phyloP scores from a whole-genome alignment of 1,140 invertebrate species.

The Meloidogyne exigua region DNA sequence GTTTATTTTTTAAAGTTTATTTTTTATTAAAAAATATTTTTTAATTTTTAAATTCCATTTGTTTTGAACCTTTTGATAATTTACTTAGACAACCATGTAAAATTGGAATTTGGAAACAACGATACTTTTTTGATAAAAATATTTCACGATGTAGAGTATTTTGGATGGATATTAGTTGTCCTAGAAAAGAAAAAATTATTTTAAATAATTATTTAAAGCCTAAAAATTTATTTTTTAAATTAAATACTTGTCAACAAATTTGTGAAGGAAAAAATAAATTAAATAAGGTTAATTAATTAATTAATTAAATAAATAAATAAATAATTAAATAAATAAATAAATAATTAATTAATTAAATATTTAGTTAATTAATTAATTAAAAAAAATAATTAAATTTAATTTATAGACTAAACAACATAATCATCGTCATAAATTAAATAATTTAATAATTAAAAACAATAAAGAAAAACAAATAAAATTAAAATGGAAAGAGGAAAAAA shows the following conservation, averaged over 20 bases:
- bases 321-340: too few species aligned
- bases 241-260: background rate
- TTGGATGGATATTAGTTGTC: conserved; percentile 41
- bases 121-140: conserved; percentile 36
- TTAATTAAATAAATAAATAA: too few species aligned
- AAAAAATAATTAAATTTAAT: too few species aligned
- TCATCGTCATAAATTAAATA: too few species aligned
- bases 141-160: conserved; percentile 25
- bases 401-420: too few species aligned
- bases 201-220: background rate
- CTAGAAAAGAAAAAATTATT: background rate
- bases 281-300: too few species aligned
- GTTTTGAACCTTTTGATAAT: conserved; percentile 51
- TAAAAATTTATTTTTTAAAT: conserved; percentile 3
- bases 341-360: too few species aligned
- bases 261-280: background rate
- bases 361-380: too few species aligned
- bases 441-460: too few species aligned
- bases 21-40: background rate
- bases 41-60: conserved; percentile 15
- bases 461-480: background rate
- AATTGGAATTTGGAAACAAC: conserved; percentile 30
- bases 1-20: too few species aligned
- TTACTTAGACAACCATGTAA: conserved; percentile 29
- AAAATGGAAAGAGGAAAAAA: background rate